Evolutionary conservation across 2,113 vertebrate species (phyloP).

Genomic region (Cottus gobio): DNA sequence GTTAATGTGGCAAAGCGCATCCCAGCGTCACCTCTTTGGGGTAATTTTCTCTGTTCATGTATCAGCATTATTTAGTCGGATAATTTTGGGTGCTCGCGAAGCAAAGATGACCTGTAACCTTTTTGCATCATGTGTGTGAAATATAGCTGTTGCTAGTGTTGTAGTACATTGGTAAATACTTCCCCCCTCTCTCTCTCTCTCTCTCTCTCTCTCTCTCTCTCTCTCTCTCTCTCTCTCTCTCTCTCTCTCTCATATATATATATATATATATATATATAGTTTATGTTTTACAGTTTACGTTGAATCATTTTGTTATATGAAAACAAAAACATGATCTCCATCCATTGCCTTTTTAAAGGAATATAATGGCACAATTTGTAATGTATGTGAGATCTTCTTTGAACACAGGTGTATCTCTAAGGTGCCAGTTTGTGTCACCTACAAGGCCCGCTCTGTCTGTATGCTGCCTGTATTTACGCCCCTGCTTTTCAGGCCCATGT

Average conservation of each 20-base stretch:
- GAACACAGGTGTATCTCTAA: background rate
- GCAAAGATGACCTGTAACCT: background rate
- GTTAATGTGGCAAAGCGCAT: background rate
- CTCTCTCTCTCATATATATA: too few relatives aligned
- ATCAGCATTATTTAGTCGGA: background rate
- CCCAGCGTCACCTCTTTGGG: background rate
- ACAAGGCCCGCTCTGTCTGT: background rate
- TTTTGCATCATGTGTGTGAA: background rate
- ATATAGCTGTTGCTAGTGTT: background rate
- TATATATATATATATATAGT: too few relatives aligned
- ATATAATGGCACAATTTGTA: background rate
- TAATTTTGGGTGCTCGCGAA: background rate
- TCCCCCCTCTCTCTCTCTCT: background rate
- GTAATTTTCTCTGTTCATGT: constrained; percentile 2
- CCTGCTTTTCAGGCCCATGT: background rate
- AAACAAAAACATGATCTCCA: background rate
- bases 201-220: background rate
- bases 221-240: too few relatives aligned
- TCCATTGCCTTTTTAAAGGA: background rate
- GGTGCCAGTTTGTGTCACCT: background rate
- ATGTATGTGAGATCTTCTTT: background rate
- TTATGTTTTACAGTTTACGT: too few relatives aligned
- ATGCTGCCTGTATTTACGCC: background rate
- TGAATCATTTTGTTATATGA: background rate
- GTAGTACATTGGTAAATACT: background rate